Percentiles rank a stretch among this genome's conserved stretches.
These are phyloP conservation scores for Orchesella flavescens DNA, from an alignment of 2,888 invertebrate species.

Conservation along the genomic window DNA sequence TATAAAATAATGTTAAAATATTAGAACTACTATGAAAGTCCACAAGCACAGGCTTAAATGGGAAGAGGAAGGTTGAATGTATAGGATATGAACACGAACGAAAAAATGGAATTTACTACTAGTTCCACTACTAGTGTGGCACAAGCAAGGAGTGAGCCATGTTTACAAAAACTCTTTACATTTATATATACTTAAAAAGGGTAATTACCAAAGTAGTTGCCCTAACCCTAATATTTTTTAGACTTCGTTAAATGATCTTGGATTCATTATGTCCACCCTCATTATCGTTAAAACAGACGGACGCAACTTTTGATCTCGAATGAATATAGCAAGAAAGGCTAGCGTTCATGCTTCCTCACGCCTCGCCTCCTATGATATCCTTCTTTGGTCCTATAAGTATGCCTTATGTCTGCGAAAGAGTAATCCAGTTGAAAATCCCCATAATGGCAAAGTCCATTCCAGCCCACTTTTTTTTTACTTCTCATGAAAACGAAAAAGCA, in stretches of 20 bases:
- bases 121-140: neutral
- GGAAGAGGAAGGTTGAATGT: too few relatives aligned
- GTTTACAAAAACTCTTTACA: neutral
- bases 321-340: too few relatives aligned
- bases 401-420: slow-evolving; percentile 3
- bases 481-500: too few relatives aligned
- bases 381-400: neutral
- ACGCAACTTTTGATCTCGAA: neutral
- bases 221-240: slow-evolving; percentile 17
- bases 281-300: slow-evolving; percentile 39
- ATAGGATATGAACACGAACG: too few relatives aligned
- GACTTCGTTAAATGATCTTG: slow-evolving; percentile 6
- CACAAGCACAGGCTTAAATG: too few relatives aligned
- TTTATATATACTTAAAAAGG: neutral
- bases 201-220: slow-evolving; percentile 29
- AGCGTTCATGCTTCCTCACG: too few relatives aligned
- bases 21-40: too few relatives aligned
- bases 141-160: neutral
- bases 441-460: slow-evolving; percentile 24
- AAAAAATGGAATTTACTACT: too few relatives aligned
- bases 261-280: slow-evolving; percentile 34
- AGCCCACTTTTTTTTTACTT: slow-evolving; percentile 21
- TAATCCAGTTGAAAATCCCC: slow-evolving; percentile 28
- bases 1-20: too few relatives aligned
- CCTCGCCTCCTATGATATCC: neutral